A percentile compares a stretch with the other conserved stretches of the same genome.
phyloP scores from a whole-genome alignment of 2,888 invertebrate species.

The Hirtodrosophila cameraria region DNA sequence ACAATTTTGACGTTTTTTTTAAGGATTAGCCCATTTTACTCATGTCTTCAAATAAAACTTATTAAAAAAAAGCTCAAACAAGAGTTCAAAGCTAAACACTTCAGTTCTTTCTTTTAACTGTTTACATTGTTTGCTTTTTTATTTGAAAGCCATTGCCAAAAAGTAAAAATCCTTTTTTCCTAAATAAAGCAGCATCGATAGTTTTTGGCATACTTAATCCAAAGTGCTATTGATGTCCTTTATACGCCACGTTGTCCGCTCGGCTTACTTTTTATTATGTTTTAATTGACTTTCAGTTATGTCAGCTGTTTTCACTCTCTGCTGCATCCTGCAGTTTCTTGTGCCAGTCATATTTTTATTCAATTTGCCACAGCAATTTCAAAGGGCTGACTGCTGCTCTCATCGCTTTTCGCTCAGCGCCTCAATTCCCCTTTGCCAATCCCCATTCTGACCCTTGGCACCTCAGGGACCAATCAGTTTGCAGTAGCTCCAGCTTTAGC shows the following conservation, averaged over 20 bases:
- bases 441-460: constrained; percentile 5
- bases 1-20: too few relatives aligned
- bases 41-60: too few relatives aligned
- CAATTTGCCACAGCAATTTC: constrained; percentile 70
- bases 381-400: constrained; percentile 22
- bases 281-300: constrained; percentile 66
- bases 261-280: constrained; percentile 46
- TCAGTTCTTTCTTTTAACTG: too few relatives aligned
- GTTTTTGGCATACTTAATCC: too few relatives aligned
- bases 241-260: constrained; percentile 24
- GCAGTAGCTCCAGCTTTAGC: constrained; percentile 16
- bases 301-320: constrained; percentile 41
- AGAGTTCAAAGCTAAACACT: too few relatives aligned
- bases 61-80: too few relatives aligned
- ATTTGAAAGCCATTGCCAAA: too few relatives aligned
- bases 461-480: constrained; percentile 51
- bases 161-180: too few relatives aligned
- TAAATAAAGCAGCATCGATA: too few relatives aligned
- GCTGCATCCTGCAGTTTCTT: neutral
- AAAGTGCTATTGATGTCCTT: constrained; percentile 17
- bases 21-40: too few relatives aligned
- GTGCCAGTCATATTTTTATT: constrained; percentile 68
- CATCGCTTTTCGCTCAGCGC: too few relatives aligned
- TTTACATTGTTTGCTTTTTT: too few relatives aligned
- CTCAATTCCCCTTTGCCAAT: constrained; percentile 1